Conservation (phyloP, 2,797 vertebrate species). For the Xenops minutus region DNA sequence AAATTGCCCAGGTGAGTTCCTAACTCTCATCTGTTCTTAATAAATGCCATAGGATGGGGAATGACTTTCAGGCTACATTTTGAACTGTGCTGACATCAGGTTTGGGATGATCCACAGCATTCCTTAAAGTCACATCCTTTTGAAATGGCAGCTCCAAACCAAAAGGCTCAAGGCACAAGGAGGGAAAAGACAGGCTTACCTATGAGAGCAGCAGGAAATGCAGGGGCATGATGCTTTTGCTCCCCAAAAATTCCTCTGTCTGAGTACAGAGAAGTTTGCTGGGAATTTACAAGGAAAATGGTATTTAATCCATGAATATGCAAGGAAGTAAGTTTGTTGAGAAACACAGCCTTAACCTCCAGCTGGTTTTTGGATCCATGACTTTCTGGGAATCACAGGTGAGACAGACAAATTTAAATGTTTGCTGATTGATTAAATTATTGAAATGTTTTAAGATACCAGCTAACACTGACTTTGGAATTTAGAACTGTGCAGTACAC, state of each 20-base stretch:
- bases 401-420: background rate
- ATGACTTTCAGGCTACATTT: background rate
- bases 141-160: background rate
- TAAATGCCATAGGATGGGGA: background rate
- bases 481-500: rapidly evolving
- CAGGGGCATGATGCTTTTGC: background rate
- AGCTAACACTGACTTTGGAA: background rate
- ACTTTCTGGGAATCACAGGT: background rate
- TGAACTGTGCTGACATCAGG: background rate
- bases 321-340: background rate
- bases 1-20: background rate
- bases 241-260: background rate
- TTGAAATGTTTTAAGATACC: background rate
- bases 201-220: background rate
- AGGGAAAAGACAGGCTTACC: background rate
- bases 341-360: background rate
- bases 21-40: background rate
- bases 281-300: background rate
- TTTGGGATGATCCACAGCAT: background rate
- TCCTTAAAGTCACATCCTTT: background rate
- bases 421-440: no score
- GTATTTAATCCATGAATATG: background rate
- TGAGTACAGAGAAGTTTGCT: background rate
- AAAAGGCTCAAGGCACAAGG: background rate
- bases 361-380: background rate